Evolutionary conservation across 2,113 vertebrate species (phyloP), one percentile per base, ranked within the genome.

Genomic region (Poecile atricapillus): DNA sequence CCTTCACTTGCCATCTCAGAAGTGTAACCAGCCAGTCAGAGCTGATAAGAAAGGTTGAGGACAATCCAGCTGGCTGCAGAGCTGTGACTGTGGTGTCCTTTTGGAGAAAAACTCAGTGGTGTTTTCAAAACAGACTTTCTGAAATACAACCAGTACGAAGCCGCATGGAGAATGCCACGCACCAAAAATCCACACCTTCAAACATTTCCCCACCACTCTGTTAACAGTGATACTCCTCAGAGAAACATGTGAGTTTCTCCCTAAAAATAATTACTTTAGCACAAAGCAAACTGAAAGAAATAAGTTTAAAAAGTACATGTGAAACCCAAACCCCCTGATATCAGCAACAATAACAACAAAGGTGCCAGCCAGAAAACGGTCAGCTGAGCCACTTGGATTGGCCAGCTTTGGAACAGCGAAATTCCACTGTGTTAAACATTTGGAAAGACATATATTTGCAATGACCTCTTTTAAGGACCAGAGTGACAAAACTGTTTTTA

Each of bases 301-400:
- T 56, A 56, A 94, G 25, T 59, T 73, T 60, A n/a, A 95, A 43
- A 62, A 71, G 41, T 21, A 58, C 31, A 23, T 11, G 49, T 35
- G 77, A 91, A 95, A 94, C 18, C 21, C 79, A 47, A 71, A 79
- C 11, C 7, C n/a, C 33, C 62, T 71, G 44, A 44, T 27, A 83
- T 76, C 80, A 86, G 83, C 43, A 83, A 78, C 41, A 81, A 92
- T 89, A 91, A 1, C 73, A 92, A 60, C 37, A 43, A 70, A 91
- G 43, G 63, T 2, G 0, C 43, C 89, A 69, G 86, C 15, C 76
- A 86, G 63, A 52, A 92, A 65, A 0, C 17, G 49, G 44, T 53
- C 30, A 80, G 28, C 63, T 76, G 41, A 83, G 59, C 50, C 83
- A 83, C 50, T 47, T 2, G 4, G 68, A 53, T 4, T 53, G 80